Base-by-base conservation (phyloP, 2,888 invertebrate species). In the Leptogaster cylindrica region DNA sequence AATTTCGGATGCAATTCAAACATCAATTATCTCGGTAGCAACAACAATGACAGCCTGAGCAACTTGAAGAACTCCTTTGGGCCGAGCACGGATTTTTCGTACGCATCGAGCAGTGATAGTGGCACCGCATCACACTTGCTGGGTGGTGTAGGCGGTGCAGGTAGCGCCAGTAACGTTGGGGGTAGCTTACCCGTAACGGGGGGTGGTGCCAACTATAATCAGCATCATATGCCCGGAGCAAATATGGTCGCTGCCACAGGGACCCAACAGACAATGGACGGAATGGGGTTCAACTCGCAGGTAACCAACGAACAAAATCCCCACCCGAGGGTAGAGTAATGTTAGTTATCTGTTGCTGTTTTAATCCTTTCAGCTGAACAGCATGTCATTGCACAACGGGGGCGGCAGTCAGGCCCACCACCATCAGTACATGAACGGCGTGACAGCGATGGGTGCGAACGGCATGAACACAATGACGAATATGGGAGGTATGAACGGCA, bases 401-500 rank as follows among this genome's bases (percentile, higher is more conserved):
- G 74, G 66, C 12, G 74, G 74, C 67, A 71, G 74, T 70, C 74
- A 75, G 70, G 52, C 73, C 69, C 73, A 74, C 68, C 74, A 74
- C 48, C 75, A 75, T 73, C 80, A 78, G 65, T 79, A 79, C 69
- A 78, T 79, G 77, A 79, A 78, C 44, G 73, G 73, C 16, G 83
- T 84, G 83, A 84, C 84, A 70, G 84, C 79, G 65, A 81, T 81
- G 80, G 79, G 78, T 74, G 83, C 83, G 68, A 87, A 83, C 70
- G 77, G 78, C 67, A 82, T 82, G 77, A 78, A 75, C 71, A 77
- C 75, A 72, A 82, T 82, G 79, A 76, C 76, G 68, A 78, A 77
- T 70, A 79, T 82, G 76, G 73, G 72, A 63, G 75, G 74, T 70
- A 76, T 76, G 76, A 73, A 73, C 70, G 72, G 73, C 67, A 74